Base-by-base conservation (phyloP, 1,140 invertebrate species). In the Thaumatotibia leucotreta region DNA sequence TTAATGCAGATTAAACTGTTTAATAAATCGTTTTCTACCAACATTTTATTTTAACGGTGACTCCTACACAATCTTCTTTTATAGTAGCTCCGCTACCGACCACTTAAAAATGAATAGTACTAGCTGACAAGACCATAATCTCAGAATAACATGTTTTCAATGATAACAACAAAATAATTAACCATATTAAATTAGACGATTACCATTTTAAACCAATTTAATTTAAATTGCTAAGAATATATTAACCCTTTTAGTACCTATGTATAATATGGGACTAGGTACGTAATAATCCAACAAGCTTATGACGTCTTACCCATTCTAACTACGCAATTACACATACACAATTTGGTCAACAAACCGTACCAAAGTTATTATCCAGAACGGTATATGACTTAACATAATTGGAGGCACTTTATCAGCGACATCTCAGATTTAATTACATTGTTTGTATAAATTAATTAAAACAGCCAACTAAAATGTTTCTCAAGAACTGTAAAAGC, bases 371-470 rank as follows among this genome's bases (percentile, higher is more conserved):
- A 58, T 58, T 31, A 14, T 58, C n/a, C 52, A 58, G 52, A 31
- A 58, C 52, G 24, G 52, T 24, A 11, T 58, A 27, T 27, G 52
- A 29, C 52, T 58, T 29, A 27, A 29, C 52, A 27, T 58, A 58
- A 58, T 31, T 58, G 52, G 52, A 58, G 52, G 27, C 24, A 58
- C 3, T 58, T 58, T 58, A 58, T 58, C 52, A 58, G 52, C 52
- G 52, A 58, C 52, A 58, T 58, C 52, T 27, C 23, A 58, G 24
- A 14, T 58, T 31, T 58, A 58, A 58, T 58, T 58, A 58, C 52
- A 27, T 58, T 58, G 52, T 58, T 58, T 58, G 27, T 58, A 58
- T 58, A 58, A 29, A 58, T 58, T 58, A 58, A 58, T 58, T 31
- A 29, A 58, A 58, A 58, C 24, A 58, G n/a, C 8, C 27, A 11